Evolutionary conservation across 1,140 invertebrate genomes (phyloP).

Genomic region (Brachionus paranguensis): DNA sequence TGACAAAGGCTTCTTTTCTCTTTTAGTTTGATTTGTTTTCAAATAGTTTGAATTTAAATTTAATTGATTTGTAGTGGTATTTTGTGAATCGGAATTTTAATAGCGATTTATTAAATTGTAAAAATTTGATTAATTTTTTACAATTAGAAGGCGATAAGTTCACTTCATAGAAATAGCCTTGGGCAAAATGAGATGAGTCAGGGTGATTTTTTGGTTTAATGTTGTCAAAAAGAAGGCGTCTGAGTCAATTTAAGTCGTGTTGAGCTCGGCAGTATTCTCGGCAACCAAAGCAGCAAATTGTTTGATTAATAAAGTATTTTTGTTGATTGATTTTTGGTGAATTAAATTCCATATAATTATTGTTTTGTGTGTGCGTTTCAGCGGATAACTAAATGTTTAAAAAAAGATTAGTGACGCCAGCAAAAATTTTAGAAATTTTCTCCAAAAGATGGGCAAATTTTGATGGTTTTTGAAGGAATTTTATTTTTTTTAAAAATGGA

Average conservation of each 20-base stretch:
- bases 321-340: not conserved
- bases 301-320: constrained; percentile 27
- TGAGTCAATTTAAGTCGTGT: constrained; percentile 38
- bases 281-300: constrained; percentile 28
- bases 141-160: not conserved
- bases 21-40: not conserved
- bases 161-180: constrained; percentile 19
- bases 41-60: constrained; percentile 28
- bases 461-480: too few relatives aligned
- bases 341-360: constrained; percentile 35
- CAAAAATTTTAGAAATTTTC: too few relatives aligned
- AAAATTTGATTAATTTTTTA: constrained; percentile 24
- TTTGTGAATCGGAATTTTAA: not conserved
- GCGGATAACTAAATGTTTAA: not conserved
- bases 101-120: not conserved
- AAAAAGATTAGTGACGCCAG: not conserved
- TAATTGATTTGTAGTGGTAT: constrained; percentile 29
- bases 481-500: too few relatives aligned
- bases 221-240: not conserved
- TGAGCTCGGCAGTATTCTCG: constrained; percentile 33
- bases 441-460: too few relatives aligned
- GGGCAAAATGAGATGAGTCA: not conserved
- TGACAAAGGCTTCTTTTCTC: not conserved
- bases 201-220: not conserved
- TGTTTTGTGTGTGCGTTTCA: not conserved